Percentiles rank a stretch among this genome's conserved stretches.
These are phyloP conservation scores for Leptinotarsa haldemani DNA, from an alignment of 2,888 invertebrate genomes.

Conservation along the genomic window DNA sequence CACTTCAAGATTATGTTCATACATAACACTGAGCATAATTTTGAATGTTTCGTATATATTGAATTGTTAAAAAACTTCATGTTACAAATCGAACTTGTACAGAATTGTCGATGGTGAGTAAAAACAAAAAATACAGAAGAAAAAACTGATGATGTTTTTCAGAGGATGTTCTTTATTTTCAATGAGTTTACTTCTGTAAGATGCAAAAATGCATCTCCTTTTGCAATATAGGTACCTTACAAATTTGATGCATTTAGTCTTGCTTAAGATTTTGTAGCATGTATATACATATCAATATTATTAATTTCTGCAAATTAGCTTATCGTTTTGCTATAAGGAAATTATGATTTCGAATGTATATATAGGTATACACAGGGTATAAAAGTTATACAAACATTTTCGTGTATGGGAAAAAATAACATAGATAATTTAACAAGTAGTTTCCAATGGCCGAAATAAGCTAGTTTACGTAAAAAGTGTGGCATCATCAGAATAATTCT, in stretches of 20 bases:
- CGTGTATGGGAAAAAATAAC: conserved; percentile 17
- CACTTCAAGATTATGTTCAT: conserved; percentile 12
- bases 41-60: not conserved
- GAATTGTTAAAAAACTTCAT: conserved; percentile 1
- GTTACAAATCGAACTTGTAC: conserved; percentile 12
- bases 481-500: not conserved
- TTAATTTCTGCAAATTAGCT: conserved; percentile 18
- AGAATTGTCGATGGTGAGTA: conserved; percentile 10
- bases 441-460: conserved; percentile 49
- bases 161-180: not conserved
- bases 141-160: not conserved
- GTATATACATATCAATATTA: conserved; percentile 34
- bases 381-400: conserved; percentile 28
- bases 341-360: conserved; percentile 26
- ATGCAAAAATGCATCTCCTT: conserved; percentile 13
- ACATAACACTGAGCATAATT: not conserved
- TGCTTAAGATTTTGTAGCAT: conserved; percentile 21
- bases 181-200: not conserved
- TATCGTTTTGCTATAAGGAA: conserved; percentile 13
- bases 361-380: conserved; percentile 54
- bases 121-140: conserved; percentile 3
- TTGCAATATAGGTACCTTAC: conserved; percentile 31
- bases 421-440: conserved; percentile 45
- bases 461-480: conserved; percentile 27
- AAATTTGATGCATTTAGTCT: conserved; percentile 13